phyloP scores from a whole-genome alignment of 2,113 vertebrate species.

The Mus musculus region GRCm39 chr1:172729001-172729500 shows the following conservation, averaged over 20 bases:
- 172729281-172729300: background rate
- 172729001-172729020: background rate
- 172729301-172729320: constrained; percentile 15
- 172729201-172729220: background rate
- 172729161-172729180: background rate
- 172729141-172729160: background rate
- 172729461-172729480: background rate
- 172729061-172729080: constrained; percentile 12
- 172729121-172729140: background rate
- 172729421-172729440: background rate
- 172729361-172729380: background rate
- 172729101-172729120: background rate
- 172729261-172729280: background rate
- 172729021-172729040: background rate
- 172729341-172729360: background rate
- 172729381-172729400: background rate
- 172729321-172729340: background rate
- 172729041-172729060: background rate
- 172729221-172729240: background rate
- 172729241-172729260: background rate
- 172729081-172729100: constrained; percentile 48
- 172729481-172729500: background rate
- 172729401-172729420: background rate
- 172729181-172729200: constrained; percentile 12
- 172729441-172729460: background rate